Evolutionary conservation across 2,888 invertebrate species (phyloP), one percentile per base, ranked within the genome.

Genomic region (Lasioglossum leucozonium): DNA sequence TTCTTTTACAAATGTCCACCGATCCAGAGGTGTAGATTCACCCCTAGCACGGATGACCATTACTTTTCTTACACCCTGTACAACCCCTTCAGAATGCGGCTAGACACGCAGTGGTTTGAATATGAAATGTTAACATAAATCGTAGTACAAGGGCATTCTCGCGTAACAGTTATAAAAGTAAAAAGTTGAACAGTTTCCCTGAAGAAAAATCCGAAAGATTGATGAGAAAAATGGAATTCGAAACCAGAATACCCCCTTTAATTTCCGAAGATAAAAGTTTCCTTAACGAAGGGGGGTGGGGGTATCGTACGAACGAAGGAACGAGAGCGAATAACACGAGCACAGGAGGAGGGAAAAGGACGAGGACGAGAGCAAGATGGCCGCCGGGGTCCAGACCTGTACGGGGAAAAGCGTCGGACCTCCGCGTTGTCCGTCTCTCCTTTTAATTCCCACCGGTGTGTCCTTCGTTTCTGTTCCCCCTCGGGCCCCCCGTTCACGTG

Each of bases 351-450:
- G 73, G 72, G 81, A 81, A 73, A 85, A 88, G 88, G 77, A 87
- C 22, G 51, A 47, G 18, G 47, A 47, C 22, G 47, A 51, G 51
- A 73, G 87, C 92, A 93, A 93, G 91, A 93, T 93, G 93, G 93
- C 93, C 92, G 93, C 91, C 84, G 30, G 82, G n/a, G 62, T 44
- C 78, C 87, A 88, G 88, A 91, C 90, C 90, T 91, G 89, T 91
- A 85, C 88, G 87, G 91, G 89, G 93, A 92, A 93, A 93, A 92
- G 85, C 91, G 90, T 88, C 82, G 91, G 90, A 90, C 90, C 89
- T 86, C 82, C 87, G 84, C 82, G 78, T 84, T 88, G 90, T 89
- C 84, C 88, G 85, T 92, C 87, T 88, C 92, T 91, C 90, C 87
- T 86, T 91, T 90, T 91, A 91, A 92, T 91, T 91, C 90, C 91